Evolutionary conservation across 2,797 vertebrate species (phyloP), one percentile per base, ranked within the genome.

Genomic region (Margarornis squamiger): DNA sequence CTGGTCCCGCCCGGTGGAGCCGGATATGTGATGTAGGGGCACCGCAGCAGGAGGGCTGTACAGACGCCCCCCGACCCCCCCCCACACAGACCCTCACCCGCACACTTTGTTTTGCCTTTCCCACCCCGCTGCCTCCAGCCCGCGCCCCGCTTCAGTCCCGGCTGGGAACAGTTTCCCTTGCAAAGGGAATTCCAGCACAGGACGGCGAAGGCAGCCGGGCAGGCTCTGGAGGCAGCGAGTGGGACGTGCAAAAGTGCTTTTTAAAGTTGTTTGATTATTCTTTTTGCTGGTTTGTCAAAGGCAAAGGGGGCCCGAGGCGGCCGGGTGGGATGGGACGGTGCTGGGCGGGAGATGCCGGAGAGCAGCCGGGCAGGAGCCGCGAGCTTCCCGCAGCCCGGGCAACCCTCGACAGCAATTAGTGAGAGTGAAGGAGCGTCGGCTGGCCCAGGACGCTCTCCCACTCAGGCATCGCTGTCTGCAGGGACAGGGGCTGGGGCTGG

Each of bases 301-400:
- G 45, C 22, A 41, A 34, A 27, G 22, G 51, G 17, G 75, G 1
- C 38, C 43, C 29, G 2, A 0, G 0, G 12, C 0, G 3, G n/a
- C 9, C 2, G 13, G 57, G 14, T 17, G 55, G 32, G 65, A 49
- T 0, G 16, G 93, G 82, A 18, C 2, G 1, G 36, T 8, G 66
- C 12, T 0, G 23, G 41, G 49, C 22, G 26, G 43, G 77, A 52
- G 58, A 24, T 12, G 34, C 11, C 45, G 46, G 26, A 3, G 79
- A 30, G 58, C 57, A 68, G 85, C 27, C 39, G 8, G 48, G 71
- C 71, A 45, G 93, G 46, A 75, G 58, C 45, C 6, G 5, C 6
- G 32, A 0, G 2, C 71, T 76, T 26, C 67, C 45, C 19, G 1
- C 59, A 89, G 85, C 85, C 41, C 59, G 3, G 34, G 57, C 51